phyloP scores from a whole-genome alignment of 2,797 vertebrate species.

The Adelosebastes latens region DNA sequence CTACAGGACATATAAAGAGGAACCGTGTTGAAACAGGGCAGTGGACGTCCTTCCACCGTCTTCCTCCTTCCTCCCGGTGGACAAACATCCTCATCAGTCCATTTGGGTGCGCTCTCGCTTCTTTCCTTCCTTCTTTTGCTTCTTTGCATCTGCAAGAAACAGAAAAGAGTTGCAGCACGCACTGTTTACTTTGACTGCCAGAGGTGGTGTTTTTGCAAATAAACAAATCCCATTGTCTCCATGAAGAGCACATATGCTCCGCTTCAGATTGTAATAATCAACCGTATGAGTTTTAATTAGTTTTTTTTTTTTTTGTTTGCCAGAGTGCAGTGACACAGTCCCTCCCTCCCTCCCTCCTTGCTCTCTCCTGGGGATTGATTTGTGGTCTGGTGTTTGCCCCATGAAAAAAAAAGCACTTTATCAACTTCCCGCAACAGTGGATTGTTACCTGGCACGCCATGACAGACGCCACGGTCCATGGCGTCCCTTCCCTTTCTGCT shows the following conservation, averaged over 20 bases:
- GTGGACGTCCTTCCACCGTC: conserved; percentile 23
- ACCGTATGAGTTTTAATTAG: conserved; percentile 13
- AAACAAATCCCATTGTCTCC: conserved; percentile 26
- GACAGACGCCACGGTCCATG: conserved; percentile 37
- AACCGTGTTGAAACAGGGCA: conserved; percentile 53
- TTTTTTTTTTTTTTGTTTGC: background rate
- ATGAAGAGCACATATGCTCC: conserved; percentile 15
- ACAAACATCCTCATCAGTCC: conserved; percentile 69
- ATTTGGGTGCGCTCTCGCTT: conserved; percentile 82
- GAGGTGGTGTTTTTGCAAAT: conserved; percentile 8
- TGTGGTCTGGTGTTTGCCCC: background rate
- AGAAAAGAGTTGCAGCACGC: background rate
- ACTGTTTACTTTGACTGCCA: background rate
- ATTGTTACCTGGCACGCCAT: conserved; percentile 54
- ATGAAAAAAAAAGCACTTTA: conserved; percentile 28
- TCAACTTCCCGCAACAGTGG: conserved; percentile 47
- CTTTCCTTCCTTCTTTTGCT: conserved; percentile 85
- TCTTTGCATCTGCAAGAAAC: conserved; percentile 79
- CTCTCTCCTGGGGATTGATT: conserved; percentile 23
- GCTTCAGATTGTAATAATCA: conserved; percentile 31
- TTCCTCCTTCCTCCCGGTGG: conserved; percentile 8
- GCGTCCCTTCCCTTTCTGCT: conserved; percentile 40
- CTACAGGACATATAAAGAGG: conserved; percentile 72
- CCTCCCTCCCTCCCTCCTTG: background rate
- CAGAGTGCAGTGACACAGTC: background rate